Conservation (phyloP, 1,140 invertebrate species). For the Neomicropteryx cornuta region DNA sequence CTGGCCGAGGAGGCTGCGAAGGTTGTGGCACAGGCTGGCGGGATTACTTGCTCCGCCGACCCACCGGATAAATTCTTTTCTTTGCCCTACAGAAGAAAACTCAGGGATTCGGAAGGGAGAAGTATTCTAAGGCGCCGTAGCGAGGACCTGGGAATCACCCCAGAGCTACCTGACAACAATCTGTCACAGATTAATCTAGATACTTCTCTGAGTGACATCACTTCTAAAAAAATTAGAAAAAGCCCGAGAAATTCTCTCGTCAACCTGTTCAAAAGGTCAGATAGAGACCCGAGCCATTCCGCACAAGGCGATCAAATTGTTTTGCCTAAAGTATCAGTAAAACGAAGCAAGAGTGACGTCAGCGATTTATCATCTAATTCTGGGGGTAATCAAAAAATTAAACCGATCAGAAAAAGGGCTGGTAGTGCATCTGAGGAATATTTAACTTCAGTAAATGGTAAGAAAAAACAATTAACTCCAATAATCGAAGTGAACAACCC, state of each 20-base stretch:
- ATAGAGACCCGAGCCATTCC: conserved; percentile 29
- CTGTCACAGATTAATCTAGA: conserved; percentile 23
- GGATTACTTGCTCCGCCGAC: conserved; percentile 46
- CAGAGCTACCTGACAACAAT: conserved; percentile 11
- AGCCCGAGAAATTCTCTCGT: conserved; percentile 42
- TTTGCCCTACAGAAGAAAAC: conserved; percentile 41
- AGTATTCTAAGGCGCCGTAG: conserved; percentile 26
- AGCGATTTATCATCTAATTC: conserved; percentile 42
- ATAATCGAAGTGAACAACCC: conserved; percentile 62
- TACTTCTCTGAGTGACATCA: conserved; percentile 43
- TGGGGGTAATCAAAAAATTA: conserved; percentile 24
- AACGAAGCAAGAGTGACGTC: conserved; percentile 60
- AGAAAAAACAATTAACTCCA: conserved; percentile 59
- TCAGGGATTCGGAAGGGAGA: conserved; percentile 34
- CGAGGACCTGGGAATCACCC: conserved; percentile 25
- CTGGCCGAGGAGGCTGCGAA: conserved; percentile 58
- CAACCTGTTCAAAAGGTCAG: conserved; percentile 43
- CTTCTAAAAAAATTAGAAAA: conserved; percentile 28
- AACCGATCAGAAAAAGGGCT: conserved; percentile 35
- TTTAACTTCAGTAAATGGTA: conserved; percentile 37
- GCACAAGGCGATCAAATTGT: conserved; percentile 29
- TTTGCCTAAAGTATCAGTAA: conserved; percentile 30
- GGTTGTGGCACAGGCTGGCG: conserved; percentile 53
- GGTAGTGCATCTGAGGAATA: conserved; percentile 41
- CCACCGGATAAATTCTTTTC: conserved; percentile 50